These are phyloP conservation scores for Rhopilema esculentum DNA, from an alignment of 30 jellyfish, hydroid and myxozoan genomes.

Conservation along the genomic window DNA sequence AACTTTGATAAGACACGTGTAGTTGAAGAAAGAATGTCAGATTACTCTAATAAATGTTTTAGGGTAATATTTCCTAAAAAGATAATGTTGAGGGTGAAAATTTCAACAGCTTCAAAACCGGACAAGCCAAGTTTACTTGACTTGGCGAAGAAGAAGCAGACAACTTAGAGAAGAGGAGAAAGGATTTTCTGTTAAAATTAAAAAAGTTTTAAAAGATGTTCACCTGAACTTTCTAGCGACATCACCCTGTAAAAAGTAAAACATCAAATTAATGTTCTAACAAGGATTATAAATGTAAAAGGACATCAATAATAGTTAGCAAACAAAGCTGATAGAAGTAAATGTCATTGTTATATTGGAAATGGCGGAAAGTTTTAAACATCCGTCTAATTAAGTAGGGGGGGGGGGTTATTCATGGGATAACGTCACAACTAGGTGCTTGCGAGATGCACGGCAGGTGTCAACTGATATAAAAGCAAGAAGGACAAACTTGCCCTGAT, in stretches of 20 bases:
- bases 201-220: background rate
- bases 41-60: background rate
- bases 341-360: too few relatives aligned
- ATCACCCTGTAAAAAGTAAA: slow-evolving; percentile 68
- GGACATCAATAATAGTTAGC: too few relatives aligned
- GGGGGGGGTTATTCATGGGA: too few relatives aligned
- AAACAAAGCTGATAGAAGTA: too few relatives aligned
- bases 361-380: too few relatives aligned
- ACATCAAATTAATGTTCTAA: too few relatives aligned
- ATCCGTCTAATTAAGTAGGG: too few relatives aligned
- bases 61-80: background rate
- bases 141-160: background rate
- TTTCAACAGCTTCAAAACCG: background rate
- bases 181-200: background rate
- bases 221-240: slow-evolving; percentile 77
- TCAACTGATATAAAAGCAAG: too few relatives aligned
- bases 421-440: too few relatives aligned
- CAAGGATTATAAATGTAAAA: too few relatives aligned
- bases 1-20: background rate
- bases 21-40: background rate
- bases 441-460: too few relatives aligned
- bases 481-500: too few relatives aligned
- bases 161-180: background rate
- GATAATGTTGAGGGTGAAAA: background rate
- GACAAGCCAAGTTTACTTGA: background rate